phyloP scores from a whole-genome alignment of 1,140 invertebrate genomes.

The Periplaneta americana region DNA sequence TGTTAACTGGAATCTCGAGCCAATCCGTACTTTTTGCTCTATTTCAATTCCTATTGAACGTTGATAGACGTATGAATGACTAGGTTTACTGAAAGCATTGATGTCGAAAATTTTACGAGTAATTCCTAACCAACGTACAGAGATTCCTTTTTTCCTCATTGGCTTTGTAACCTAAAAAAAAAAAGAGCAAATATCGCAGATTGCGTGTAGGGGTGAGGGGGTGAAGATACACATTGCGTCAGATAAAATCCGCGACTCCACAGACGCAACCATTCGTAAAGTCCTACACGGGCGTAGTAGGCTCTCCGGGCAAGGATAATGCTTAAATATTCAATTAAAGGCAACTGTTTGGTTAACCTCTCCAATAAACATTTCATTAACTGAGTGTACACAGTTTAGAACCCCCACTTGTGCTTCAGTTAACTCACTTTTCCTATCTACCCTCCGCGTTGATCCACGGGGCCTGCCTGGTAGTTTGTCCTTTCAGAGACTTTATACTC shows the following conservation, averaged over 20 bases:
- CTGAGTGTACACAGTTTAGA: not conserved
- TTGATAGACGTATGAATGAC: not conserved
- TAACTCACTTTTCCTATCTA: not conserved
- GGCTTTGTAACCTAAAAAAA: not conserved
- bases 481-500: not conserved
- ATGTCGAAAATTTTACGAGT: not conserved
- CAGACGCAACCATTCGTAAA: too few relatives aligned
- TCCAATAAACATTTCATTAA: not conserved
- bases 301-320: not conserved
- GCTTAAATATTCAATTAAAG: not conserved
- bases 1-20: too few relatives aligned
- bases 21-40: too few relatives aligned
- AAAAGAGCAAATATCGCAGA: not conserved
- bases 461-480: not conserved
- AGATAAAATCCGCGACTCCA: not conserved
- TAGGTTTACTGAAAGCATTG: not conserved
- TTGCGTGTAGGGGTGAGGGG: too few relatives aligned
- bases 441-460: not conserved
- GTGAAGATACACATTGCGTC: not conserved
- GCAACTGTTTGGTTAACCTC: not conserved
- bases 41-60: too few relatives aligned
- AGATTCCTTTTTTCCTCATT: too few relatives aligned
- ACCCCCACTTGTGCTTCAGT: not conserved
- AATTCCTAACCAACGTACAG: not conserved
- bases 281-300: not conserved